Evolutionary conservation across 2,888 invertebrate genomes (phyloP).

Genomic region (Torymus texanus): DNA sequence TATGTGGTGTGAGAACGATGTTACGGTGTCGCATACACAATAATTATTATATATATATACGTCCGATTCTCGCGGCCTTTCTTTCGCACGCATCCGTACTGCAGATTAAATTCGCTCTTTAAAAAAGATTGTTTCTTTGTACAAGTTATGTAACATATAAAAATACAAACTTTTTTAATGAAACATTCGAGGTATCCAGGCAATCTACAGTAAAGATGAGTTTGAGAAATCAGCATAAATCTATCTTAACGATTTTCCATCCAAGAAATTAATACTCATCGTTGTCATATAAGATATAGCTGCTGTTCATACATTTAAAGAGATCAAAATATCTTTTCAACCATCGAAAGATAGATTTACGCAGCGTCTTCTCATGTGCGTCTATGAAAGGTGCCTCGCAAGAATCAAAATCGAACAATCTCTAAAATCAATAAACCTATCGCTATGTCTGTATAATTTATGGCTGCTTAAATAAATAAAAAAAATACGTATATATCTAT

Average conservation of each 20-base stretch:
- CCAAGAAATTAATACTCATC: too few species aligned
- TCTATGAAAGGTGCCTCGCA: too few species aligned
- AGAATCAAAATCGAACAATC: too few species aligned
- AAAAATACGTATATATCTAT: constrained; percentile 22
- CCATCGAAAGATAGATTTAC: neutral
- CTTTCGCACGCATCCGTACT: neutral
- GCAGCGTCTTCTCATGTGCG: neutral
- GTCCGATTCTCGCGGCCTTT: neutral
- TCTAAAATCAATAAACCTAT: too few species aligned
- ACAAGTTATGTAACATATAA: constrained; percentile 26
- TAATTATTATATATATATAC: neutral
- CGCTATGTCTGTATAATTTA: neutral
- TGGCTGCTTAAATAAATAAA: constrained; percentile 40
- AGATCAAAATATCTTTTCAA: neutral
- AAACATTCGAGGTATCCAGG: neutral
- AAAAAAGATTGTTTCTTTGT: constrained; percentile 43
- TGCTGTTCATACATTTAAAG: neutral
- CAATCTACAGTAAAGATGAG: constrained; percentile 3
- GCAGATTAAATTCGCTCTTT: constrained; percentile 16
- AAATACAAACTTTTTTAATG: constrained; percentile 48
- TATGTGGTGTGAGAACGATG: constrained; percentile 18
- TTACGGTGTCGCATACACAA: constrained; percentile 15
- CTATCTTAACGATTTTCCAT: too few species aligned
- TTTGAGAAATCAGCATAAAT: too few species aligned
- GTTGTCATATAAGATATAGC: too few species aligned